A percentile compares a stretch with the other conserved stretches of the same genome.
These are phyloP conservation scores for Cheilosia impressa DNA, from an alignment of 2,888 invertebrate genomes.

Conservation along the genomic window DNA sequence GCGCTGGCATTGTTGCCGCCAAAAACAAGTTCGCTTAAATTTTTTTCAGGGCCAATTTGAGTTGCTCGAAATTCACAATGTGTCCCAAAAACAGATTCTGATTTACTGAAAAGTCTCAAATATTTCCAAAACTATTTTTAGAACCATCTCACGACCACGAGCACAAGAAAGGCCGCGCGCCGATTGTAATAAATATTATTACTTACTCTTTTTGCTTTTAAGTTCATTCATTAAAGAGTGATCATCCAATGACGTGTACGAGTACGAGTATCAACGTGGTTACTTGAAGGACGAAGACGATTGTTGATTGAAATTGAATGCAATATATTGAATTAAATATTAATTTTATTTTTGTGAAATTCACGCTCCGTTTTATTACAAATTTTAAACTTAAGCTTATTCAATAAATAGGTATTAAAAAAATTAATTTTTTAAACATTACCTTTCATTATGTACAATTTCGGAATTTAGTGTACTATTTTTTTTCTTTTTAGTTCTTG, in stretches of 20 bases:
- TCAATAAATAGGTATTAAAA: constrained; percentile 13
- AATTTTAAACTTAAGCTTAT: constrained; percentile 23
- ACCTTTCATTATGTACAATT: constrained; percentile 5
- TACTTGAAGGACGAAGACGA: no score
- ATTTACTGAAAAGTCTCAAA: constrained; percentile 43
- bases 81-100: constrained; percentile 36
- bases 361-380: constrained; percentile 1
- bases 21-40: constrained; percentile 10
- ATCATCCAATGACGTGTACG: constrained; percentile 19
- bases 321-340: neutral
- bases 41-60: constrained; percentile 39
- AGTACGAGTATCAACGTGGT: no score
- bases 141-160: constrained; percentile 31
- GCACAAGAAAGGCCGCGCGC: constrained; percentile 41
- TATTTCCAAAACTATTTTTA: constrained; percentile 69
- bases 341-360: constrained; percentile 5
- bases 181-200: constrained; percentile 42
- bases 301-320: neutral
- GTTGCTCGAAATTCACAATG: constrained; percentile 17
- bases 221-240: constrained; percentile 38
- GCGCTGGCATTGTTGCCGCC: constrained; percentile 42
- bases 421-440: neutral
- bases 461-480: neutral
- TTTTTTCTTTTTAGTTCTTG: no score
- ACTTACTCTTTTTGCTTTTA: constrained; percentile 30